A percentile compares a stretch with the other conserved stretches of the same genome.
Conservation (phyloP, 2,113 vertebrate species). For the Poicephalus meyeri region DNA sequence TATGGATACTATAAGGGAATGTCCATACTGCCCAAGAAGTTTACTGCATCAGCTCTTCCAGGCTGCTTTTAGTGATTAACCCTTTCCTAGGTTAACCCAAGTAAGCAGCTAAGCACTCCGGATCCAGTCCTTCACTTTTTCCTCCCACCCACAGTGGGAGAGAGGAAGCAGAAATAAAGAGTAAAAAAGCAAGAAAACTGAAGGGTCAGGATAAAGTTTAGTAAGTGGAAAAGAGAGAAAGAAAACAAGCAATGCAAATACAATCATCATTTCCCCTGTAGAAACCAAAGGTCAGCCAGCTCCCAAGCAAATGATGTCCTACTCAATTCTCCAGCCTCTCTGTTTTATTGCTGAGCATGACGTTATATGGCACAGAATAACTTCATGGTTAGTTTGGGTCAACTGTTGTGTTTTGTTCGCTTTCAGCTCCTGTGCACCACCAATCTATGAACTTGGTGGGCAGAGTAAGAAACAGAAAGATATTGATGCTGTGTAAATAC, state of each 20-base stretch:
- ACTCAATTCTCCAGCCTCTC: not conserved
- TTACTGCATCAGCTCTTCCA: not conserved
- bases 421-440: rapidly evolving
- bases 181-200: not conserved
- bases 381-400: rapidly evolving
- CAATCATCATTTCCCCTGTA: not conserved
- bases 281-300: not conserved
- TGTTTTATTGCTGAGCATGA: not conserved
- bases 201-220: not conserved
- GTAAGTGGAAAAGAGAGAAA: not conserved
- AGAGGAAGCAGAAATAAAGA: not conserved
- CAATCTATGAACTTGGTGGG: not conserved
- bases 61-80: not conserved
- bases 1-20: not conserved
- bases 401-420: not conserved
- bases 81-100: not conserved
- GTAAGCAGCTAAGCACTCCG: not conserved
- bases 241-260: not conserved
- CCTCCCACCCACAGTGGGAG: rapidly evolving
- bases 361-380: rapidly evolving
- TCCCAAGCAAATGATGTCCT: not conserved
- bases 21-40: not conserved
- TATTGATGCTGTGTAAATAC: not conserved
- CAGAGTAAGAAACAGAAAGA: not conserved
- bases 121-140: not conserved